Conservation (phyloP, 2,113 vertebrate genomes). For the Odocoileus hemionus region DNA sequence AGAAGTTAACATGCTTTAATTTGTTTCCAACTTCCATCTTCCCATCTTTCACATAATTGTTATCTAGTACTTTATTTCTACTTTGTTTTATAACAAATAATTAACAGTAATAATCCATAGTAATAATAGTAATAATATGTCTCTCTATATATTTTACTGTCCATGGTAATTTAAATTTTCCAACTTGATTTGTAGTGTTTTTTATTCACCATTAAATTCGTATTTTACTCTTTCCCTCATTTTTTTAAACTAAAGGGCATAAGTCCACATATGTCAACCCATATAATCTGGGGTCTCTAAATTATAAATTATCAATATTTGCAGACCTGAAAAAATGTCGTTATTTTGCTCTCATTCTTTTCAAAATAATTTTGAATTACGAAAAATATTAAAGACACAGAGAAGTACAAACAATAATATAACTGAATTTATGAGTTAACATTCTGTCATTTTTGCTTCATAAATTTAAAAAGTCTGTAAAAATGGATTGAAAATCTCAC, state of each 20-base stretch:
- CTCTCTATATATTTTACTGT: not conserved
- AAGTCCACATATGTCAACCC: not conserved
- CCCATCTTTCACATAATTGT: not conserved
- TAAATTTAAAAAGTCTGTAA: not conserved
- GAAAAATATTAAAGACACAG: not conserved
- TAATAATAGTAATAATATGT: not conserved
- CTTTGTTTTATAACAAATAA: not conserved
- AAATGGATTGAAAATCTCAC: not conserved
- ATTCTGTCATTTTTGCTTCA: not conserved
- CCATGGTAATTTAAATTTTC: not conserved
- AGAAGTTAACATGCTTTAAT: not conserved
- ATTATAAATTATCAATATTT: not conserved
- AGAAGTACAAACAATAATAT: not conserved
- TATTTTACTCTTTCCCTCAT: not conserved
- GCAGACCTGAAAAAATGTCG: not conserved
- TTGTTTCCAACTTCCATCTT: not conserved
- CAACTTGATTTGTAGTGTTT: not conserved
- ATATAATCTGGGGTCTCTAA: not conserved
- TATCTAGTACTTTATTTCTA: not conserved
- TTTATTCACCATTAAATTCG: not conserved
- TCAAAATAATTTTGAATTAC: not conserved
- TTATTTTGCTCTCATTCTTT: not conserved
- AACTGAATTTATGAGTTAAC: not conserved
- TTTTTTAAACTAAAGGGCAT: not conserved
- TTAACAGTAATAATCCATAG: not conserved